A percentile compares a stretch with the other conserved stretches of the same genome.
phyloP scores from a whole-genome alignment of 2,888 invertebrate genomes.

The Diloba caeruleocephala region DNA sequence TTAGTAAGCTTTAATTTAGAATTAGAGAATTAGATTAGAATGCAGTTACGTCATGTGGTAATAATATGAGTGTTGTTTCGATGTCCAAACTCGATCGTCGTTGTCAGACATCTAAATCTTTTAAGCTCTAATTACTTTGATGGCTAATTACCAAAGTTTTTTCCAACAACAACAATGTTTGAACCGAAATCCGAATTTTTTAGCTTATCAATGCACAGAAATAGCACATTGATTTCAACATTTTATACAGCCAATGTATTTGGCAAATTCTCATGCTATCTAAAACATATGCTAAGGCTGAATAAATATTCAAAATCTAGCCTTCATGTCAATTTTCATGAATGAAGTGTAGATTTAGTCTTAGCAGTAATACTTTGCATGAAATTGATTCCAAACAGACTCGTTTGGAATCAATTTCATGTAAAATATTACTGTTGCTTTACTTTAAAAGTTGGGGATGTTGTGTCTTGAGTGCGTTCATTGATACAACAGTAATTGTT shows the following conservation, averaged over 20 bases:
- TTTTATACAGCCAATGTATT: conserved; percentile 14
- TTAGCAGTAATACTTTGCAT: too few relatives aligned
- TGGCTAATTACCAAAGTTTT: too few relatives aligned
- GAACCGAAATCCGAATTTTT: conserved; percentile 10
- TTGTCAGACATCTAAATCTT: conserved; percentile 41
- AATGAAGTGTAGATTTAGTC: conserved; percentile 24
- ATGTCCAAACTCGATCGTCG: conserved; percentile 35
- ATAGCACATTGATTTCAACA: conserved; percentile 8
- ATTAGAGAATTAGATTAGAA: conserved; percentile 58
- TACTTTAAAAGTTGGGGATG: conserved; percentile 27
- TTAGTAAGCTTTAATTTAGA: conserved; percentile 55
- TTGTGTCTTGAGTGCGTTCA: conserved; percentile 38
- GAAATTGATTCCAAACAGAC: too few relatives aligned
- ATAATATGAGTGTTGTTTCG: conserved; percentile 33
- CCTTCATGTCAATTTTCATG: conserved; percentile 15
- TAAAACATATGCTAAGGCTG: conserved; percentile 4
- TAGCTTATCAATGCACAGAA: conserved; percentile 9
- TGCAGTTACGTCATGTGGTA: conserved; percentile 44
- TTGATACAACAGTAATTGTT: conserved; percentile 23
- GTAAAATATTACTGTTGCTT: conserved; percentile 24
- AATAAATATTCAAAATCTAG: conserved; percentile 3
- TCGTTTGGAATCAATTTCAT: conserved; percentile 28
- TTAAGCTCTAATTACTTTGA: conserved; percentile 50
- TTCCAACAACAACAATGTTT: conserved; percentile 25
- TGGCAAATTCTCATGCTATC: conserved; percentile 3